Evolutionary conservation across 2,888 invertebrate species (phyloP).

Genomic region (Cheilosia impressa): DNA sequence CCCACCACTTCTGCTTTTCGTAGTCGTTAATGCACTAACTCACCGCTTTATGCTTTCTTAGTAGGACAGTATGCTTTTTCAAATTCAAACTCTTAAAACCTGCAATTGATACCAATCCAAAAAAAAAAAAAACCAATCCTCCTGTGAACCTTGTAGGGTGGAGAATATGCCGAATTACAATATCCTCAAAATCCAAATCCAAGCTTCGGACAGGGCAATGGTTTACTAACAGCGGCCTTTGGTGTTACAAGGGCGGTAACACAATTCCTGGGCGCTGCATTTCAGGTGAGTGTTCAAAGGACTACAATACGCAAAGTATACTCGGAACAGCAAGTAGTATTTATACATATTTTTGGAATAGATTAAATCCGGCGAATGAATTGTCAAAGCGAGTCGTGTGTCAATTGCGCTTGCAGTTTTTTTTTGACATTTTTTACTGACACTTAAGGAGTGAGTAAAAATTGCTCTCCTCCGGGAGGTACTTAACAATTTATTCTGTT

Average conservation of each 20-base stretch:
- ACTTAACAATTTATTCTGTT: too few relatives aligned
- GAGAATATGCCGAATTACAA: constrained; percentile 70
- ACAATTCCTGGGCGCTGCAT: constrained; percentile 90
- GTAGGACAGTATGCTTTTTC: constrained; percentile 7
- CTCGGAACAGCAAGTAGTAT: constrained; percentile 18
- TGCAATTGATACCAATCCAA: constrained; percentile 50
- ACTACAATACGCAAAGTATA: constrained; percentile 21
- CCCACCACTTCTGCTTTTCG: constrained; percentile 37
- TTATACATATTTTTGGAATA: neutral
- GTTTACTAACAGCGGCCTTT: constrained; percentile 88
- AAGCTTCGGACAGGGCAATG: constrained; percentile 74
- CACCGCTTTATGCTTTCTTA: constrained; percentile 31
- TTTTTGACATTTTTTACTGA: too few relatives aligned
- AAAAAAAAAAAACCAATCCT: constrained; percentile 54
- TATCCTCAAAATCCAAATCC: constrained; percentile 66
- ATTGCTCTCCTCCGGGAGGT: too few relatives aligned
- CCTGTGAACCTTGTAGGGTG: constrained; percentile 74
- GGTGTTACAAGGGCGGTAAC: constrained; percentile 91
- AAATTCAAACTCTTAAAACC: constrained; percentile 28
- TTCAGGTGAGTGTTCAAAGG: constrained; percentile 86
- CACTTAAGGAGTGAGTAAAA: too few relatives aligned
- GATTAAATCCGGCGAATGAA: constrained; percentile 20
- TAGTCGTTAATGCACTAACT: constrained; percentile 54
- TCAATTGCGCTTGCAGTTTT: too few relatives aligned
- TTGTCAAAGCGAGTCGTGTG: too few relatives aligned